Conservation (phyloP, 2,888 invertebrate genomes). For the Chalcosyrphus nemorum region DNA sequence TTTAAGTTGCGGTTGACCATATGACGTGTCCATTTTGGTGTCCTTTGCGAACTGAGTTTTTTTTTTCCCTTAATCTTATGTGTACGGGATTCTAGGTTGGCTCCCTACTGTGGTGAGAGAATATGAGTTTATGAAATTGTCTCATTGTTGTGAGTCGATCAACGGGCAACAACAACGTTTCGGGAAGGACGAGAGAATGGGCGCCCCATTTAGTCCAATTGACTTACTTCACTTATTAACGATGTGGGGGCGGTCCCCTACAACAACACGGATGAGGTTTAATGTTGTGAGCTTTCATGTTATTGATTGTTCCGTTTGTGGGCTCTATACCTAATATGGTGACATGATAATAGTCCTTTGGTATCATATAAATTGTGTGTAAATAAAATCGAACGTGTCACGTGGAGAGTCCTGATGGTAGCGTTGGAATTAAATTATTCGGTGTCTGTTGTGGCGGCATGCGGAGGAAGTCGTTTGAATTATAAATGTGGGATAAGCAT, state of each 20-base stretch:
- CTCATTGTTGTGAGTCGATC: slow-evolving; percentile 35
- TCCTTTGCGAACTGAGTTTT: slow-evolving; percentile 49
- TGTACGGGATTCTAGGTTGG: slow-evolving; percentile 6
- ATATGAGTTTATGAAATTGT: slow-evolving; percentile 68
- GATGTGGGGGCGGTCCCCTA: slow-evolving; percentile 16
- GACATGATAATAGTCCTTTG: slow-evolving; percentile 54
- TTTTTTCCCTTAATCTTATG: slow-evolving; percentile 30
- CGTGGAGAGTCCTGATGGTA: slow-evolving; percentile 1
- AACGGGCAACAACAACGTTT: no score
- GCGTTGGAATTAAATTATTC: slow-evolving; percentile 41
- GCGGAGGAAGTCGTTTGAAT: not conserved
- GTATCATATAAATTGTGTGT: slow-evolving; percentile 16
- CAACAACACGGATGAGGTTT: slow-evolving; percentile 24
- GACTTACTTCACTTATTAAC: slow-evolving; percentile 70
- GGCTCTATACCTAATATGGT: slow-evolving; percentile 26
- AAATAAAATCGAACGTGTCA: slow-evolving; percentile 34
- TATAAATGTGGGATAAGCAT: not conserved
- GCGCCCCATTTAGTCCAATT: slow-evolving; percentile 63
- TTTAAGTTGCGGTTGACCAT: slow-evolving; percentile 64
- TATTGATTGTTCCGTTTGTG: slow-evolving; percentile 61
- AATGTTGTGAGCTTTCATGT: slow-evolving; percentile 54
- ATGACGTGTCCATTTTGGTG: slow-evolving; percentile 41
- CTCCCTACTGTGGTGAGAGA: slow-evolving; percentile 18
- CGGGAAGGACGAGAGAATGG: not conserved
- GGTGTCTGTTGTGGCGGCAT: not conserved